Evolutionary conservation across 1,140 invertebrate species (phyloP).

Genomic region (Dendrolimus punctatus): DNA sequence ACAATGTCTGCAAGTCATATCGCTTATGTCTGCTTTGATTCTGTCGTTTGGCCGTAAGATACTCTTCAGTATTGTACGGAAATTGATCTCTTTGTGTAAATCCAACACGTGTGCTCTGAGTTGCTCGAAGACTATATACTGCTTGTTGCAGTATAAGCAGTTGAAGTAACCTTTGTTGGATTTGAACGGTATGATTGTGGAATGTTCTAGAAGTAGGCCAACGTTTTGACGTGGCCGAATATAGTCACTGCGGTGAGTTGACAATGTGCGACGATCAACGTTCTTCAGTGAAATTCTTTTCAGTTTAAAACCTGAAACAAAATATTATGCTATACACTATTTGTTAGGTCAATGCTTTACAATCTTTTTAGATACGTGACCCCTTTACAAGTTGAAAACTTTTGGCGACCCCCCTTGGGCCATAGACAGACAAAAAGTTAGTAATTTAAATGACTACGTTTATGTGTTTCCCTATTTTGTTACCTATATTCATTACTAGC

Average conservation of each 20-base stretch:
- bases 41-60: conserved; percentile 12
- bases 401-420: no score
- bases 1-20: conserved; percentile 12
- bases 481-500: no score
- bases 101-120: conserved; percentile 7
- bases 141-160: conserved; percentile 15
- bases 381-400: no score
- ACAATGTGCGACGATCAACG: background rate
- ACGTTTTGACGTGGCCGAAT: conserved; percentile 8
- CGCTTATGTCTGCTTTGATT: conserved; percentile 12
- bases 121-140: conserved; percentile 7
- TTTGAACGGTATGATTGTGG: conserved; percentile 14
- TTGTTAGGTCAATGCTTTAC: no score
- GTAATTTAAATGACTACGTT: no score
- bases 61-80: conserved; percentile 10
- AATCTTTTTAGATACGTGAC: no score
- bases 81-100: conserved; percentile 7
- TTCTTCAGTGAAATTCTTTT: background rate
- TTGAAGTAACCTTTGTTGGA: conserved; percentile 16
- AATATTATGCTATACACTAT: no score
- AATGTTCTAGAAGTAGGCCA: conserved; percentile 10
- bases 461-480: no score
- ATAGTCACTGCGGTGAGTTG: background rate
- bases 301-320: background rate
- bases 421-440: no score